Evolutionary conservation across 2,888 invertebrate species (phyloP), one percentile per base, ranked within the genome.

Genomic region (Ommatoiulus sabulosus): DNA sequence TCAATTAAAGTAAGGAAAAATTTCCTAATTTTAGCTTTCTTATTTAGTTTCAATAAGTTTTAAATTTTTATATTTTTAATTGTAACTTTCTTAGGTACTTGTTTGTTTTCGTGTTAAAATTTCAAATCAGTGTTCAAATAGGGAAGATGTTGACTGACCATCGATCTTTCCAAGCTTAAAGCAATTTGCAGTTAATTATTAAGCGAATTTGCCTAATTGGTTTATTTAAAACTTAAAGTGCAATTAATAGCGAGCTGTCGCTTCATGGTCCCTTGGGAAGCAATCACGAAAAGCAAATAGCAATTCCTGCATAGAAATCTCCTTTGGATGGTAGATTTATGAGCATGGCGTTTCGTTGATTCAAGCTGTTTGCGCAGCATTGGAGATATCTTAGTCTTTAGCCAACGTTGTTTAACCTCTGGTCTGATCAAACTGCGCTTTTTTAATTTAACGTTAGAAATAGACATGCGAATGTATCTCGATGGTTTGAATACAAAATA

Each of bases 221-320:
- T 35, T 80, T 80, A 80, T 80, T 80, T 80, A 80, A 80, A 80
- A 35, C 80, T 35, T 80, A 80, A 24, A 80, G 80, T 2, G 80
- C 80, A 80, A 80, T 80, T 80, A 80, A 80, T 35, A 80, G 80
- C 35, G 35, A 80, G 80, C 80, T 80, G 80, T 35, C 80, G 15
- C 24, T 12, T 15, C 80, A 12, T 80, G 80, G 80, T 35, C 80
- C 80, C 24, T 8, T 35, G 80, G 24, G 80, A 80, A 80, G 24
- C 80, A 80, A 80, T 80, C 80, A 80, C 35, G 80, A 80, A 80
- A 80, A 80, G 35, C 35, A 80, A 80, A 80, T 52, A 52, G 24
- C 35, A 12, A 24, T 24, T 80, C 24, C 10, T 80, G 24, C 80
- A 35, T 10, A 35, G 24, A 80, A 35, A 8, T 80, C 24, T 80